A percentile compares a stretch with the other conserved stretches of the same genome.
phyloP scores from a whole-genome alignment of 92 coral and sea anemone species.

The Zoanthus sansibaricus region DNA sequence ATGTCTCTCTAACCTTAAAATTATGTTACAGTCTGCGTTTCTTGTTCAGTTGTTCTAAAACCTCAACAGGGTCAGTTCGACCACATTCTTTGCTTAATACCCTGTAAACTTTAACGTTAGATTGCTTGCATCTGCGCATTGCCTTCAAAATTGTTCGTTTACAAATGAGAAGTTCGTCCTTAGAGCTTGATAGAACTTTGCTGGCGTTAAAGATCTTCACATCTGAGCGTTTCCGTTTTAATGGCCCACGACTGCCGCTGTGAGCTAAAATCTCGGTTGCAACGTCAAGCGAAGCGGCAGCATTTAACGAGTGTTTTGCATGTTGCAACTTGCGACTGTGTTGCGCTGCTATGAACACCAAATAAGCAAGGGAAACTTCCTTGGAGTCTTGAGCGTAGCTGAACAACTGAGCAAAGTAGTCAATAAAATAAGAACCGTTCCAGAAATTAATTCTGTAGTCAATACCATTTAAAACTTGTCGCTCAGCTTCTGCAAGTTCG shows the following conservation, averaged over 20 bases:
- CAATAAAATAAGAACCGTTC: constrained; percentile 11
- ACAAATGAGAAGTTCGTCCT: background rate
- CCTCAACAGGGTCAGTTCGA: constrained; percentile 11
- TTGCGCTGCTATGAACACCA: constrained; percentile 6
- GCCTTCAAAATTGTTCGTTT: constrained; percentile 14
- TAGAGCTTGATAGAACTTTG: background rate
- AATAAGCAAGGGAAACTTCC: constrained; percentile 9
- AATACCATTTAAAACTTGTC: background rate
- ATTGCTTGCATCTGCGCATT: constrained; percentile 6
- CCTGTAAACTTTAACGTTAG: background rate
- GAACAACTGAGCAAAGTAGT: constrained; percentile 11
- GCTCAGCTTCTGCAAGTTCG: constrained; percentile 21
- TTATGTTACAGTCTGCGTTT: background rate
- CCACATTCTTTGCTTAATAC: constrained; percentile 5
- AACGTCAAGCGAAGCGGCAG: constrained; percentile 3
- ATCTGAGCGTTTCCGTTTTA: constrained; percentile 20
- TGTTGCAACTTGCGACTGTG: constrained; percentile 12
- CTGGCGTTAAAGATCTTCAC: constrained; percentile 5
- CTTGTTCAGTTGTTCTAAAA: background rate
- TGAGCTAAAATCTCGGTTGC: constrained; percentile 19
- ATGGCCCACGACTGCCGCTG: constrained; percentile 5
- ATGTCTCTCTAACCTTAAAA: background rate
- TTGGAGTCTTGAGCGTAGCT: constrained; percentile 16
- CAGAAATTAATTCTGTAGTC: constrained; percentile 23
- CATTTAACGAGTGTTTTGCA: constrained; percentile 11